phyloP scores from a whole-genome alignment of 2,113 vertebrate species.

The Corythaixoides concolor region DNA sequence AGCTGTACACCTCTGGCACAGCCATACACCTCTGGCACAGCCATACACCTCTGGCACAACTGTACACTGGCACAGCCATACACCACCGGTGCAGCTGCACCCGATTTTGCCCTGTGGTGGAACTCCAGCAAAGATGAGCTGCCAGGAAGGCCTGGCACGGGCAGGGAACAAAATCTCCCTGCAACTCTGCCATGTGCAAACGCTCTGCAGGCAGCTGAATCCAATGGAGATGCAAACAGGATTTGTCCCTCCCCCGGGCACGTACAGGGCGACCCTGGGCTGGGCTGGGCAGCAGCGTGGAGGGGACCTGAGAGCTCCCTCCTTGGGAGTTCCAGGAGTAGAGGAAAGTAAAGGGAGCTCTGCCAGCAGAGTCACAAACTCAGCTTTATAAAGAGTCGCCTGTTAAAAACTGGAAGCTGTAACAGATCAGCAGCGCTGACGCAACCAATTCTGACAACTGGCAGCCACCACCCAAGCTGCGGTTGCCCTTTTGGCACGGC shows the following conservation, averaged over 20 bases:
- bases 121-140: background rate
- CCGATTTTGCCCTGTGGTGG: background rate
- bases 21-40: too few relatives aligned
- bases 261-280: background rate
- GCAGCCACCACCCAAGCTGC: too few relatives aligned
- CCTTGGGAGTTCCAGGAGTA: background rate
- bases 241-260: background rate
- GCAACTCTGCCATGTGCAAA: background rate
- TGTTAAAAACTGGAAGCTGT: background rate
- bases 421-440: background rate
- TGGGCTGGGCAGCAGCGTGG: background rate
- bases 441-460: background rate
- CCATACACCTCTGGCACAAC: background rate
- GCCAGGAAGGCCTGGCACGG: background rate
- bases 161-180: background rate
- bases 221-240: too few relatives aligned
- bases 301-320: background rate
- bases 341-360: background rate
- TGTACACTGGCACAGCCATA: background rate
- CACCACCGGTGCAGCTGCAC: background rate
- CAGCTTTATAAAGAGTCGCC: background rate
- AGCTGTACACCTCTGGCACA: too few relatives aligned
- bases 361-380: background rate
- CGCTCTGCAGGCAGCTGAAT: background rate
- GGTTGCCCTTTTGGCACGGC: background rate